Percentiles rank a stretch among this genome's conserved stretches.
phyloP scores from a whole-genome alignment of 2,888 invertebrate species.

The Minunthozetes semirufus region DNA sequence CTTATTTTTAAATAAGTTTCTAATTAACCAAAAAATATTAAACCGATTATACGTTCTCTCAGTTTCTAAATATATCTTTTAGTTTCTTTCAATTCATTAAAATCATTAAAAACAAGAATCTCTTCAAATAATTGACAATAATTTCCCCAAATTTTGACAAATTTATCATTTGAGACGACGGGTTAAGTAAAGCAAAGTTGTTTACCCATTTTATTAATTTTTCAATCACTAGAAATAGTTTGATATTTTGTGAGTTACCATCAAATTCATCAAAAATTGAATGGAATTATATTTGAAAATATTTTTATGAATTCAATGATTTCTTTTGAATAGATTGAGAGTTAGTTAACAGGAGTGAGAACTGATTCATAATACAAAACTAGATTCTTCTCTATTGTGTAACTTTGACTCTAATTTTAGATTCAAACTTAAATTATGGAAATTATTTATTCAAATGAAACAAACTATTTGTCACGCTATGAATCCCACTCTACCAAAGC shows the following conservation, averaged over 20 bases:
- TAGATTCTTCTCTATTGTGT: conserved; percentile 3
- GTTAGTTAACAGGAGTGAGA: neutral
- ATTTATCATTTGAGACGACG: too few species aligned
- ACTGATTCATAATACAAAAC: neutral
- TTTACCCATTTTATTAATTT: neutral
- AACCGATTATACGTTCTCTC: too few species aligned
- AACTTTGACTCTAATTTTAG: neutral
- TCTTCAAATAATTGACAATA: too few species aligned
- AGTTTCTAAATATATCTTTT: too few species aligned
- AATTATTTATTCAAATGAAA: conserved; percentile 19
- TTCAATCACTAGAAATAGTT: too few species aligned
- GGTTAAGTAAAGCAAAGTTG: neutral
- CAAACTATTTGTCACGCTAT: conserved; percentile 17
- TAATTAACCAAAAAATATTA: too few species aligned
- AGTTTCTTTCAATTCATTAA: too few species aligned
- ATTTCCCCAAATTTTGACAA: too few species aligned
- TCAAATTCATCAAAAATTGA: neutral
- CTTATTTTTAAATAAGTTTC: too few species aligned
- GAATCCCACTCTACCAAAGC: neutral
- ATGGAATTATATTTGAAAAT: neutral
- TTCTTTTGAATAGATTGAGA: neutral
- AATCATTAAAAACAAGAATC: too few species aligned
- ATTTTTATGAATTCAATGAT: neutral
- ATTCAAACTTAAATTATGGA: neutral
- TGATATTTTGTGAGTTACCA: too few species aligned